Percentiles rank a stretch among this genome's conserved stretches.
These are phyloP conservation scores for Lasius fuliginosus DNA, from an alignment of 2,888 invertebrate genomes.

Conservation along the genomic window DNA sequence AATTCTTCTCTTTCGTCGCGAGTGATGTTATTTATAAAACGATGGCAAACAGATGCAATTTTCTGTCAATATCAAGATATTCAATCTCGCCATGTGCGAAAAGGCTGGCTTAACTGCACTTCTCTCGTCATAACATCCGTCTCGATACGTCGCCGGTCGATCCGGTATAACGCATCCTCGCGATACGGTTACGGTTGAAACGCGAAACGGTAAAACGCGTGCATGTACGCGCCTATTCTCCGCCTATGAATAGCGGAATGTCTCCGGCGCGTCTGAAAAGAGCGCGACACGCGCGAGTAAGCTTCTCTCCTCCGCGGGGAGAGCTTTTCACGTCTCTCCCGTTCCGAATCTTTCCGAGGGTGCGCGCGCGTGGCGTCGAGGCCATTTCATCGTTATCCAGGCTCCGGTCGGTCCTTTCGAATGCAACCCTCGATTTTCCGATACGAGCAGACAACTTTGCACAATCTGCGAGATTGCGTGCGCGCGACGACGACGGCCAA, in stretches of 20 bases:
- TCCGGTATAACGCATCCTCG: not conserved
- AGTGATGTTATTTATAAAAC: constrained; percentile 12
- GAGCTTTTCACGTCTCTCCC: constrained; percentile 51
- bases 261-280: constrained; percentile 11
- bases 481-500: constrained; percentile 58
- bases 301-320: not conserved
- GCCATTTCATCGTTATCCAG: constrained; percentile 59
- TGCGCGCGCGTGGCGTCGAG: not conserved
- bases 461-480: constrained; percentile 74
- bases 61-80: constrained; percentile 1
- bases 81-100: not conserved
- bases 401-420: constrained; percentile 57
- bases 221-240: constrained; percentile 28
- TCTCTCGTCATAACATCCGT: constrained; percentile 29
- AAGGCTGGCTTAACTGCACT: constrained; percentile 36
- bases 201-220: constrained; percentile 23
- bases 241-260: constrained; percentile 47
- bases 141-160: constrained; percentile 19
- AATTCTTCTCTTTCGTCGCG: not conserved
- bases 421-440: constrained; percentile 66
- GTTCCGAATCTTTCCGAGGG: constrained; percentile 55
- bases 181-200: constrained; percentile 27
- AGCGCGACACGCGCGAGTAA: constrained; percentile 34
- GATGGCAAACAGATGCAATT: not conserved
- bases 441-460: constrained; percentile 68